Evolutionary conservation across 2,113 vertebrate genomes (phyloP).

Genomic region (Mus pahari): DNA sequence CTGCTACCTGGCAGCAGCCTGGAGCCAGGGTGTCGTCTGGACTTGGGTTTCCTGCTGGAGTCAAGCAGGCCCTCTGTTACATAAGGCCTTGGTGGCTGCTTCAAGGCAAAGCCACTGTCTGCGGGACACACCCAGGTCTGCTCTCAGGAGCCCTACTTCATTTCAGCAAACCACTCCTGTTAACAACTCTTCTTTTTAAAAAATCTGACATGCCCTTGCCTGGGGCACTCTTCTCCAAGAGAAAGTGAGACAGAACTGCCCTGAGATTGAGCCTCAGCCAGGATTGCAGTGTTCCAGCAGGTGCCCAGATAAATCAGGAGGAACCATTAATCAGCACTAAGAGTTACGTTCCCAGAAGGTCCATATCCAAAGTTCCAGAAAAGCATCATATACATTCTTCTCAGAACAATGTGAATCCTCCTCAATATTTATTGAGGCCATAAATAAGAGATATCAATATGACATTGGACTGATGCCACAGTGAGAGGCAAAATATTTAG

Average conservation of each 20-base stretch:
- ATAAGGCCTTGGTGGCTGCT: conserved; percentile 48
- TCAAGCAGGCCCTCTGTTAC: conserved; percentile 68
- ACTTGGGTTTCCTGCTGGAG: conserved; percentile 71
- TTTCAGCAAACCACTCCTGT: conserved; percentile 12
- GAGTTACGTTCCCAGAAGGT: neutral
- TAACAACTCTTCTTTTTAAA: conserved; percentile 27
- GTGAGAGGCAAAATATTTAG: conserved; percentile 21
- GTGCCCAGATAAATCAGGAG: neutral
- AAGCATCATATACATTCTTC: neutral
- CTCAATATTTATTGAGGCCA: neutral
- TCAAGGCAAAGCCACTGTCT: conserved; percentile 36
- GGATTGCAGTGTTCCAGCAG: neutral
- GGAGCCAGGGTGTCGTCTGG: conserved; percentile 67
- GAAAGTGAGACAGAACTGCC: conserved; percentile 7
- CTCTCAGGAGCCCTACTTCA: neutral
- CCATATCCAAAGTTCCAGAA: neutral
- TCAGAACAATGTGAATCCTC: neutral
- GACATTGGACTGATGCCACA: neutral
- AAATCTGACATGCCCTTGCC: neutral
- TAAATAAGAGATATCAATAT: neutral
- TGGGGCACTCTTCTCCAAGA: neutral
- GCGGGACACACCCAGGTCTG: neutral
- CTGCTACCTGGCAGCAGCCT: conserved; percentile 66
- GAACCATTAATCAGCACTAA: neutral
- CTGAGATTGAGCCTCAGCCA: neutral